These are phyloP conservation scores for Sceliomorpha sp. DNA, from an alignment of 2,888 invertebrate species.

Conservation along the genomic window DNA sequence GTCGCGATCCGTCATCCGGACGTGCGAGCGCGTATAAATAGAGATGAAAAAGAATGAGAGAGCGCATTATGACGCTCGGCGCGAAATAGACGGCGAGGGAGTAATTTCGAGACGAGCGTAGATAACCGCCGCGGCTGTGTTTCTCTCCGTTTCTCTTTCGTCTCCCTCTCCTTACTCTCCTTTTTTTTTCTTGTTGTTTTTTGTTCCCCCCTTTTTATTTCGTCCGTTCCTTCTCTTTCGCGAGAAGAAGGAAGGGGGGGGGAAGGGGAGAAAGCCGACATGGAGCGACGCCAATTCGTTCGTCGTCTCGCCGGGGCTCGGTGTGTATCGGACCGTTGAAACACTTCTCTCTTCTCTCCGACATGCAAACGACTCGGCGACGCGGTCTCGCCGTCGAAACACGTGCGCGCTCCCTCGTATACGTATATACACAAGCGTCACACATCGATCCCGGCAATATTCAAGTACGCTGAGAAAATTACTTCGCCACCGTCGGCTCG, in stretches of 20 bases:
- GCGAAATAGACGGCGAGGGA: constrained; percentile 72
- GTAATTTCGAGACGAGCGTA: constrained; percentile 63
- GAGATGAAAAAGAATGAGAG: constrained; percentile 52
- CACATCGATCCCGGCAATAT: background rate
- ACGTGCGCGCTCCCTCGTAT: constrained; percentile 8
- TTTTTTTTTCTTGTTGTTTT: constrained; percentile 10
- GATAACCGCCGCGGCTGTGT: constrained; percentile 58
- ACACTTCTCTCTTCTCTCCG: constrained; percentile 8
- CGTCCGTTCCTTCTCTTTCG: constrained; percentile 11
- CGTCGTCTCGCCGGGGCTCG: background rate
- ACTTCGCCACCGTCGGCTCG: no score
- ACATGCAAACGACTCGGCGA: constrained; percentile 4
- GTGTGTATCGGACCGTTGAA: constrained; percentile 11
- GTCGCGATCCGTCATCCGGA: constrained; percentile 68
- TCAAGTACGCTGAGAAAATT: constrained; percentile 13
- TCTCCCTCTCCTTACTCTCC: constrained; percentile 17
- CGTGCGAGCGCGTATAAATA: constrained; percentile 70
- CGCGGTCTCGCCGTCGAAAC: constrained; percentile 10
- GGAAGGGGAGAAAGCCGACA: constrained; percentile 4
- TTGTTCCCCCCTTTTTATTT: constrained; percentile 15
- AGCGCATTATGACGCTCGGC: constrained; percentile 63
- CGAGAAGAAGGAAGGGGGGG: no score
- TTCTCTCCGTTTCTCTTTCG: constrained; percentile 15
- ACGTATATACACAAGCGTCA: no score
- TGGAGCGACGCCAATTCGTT: constrained; percentile 36